Evolutionary conservation across 2,113 vertebrate species (phyloP), one percentile per base, ranked within the genome.

Genomic region (Rhizomys pruinosus): DNA sequence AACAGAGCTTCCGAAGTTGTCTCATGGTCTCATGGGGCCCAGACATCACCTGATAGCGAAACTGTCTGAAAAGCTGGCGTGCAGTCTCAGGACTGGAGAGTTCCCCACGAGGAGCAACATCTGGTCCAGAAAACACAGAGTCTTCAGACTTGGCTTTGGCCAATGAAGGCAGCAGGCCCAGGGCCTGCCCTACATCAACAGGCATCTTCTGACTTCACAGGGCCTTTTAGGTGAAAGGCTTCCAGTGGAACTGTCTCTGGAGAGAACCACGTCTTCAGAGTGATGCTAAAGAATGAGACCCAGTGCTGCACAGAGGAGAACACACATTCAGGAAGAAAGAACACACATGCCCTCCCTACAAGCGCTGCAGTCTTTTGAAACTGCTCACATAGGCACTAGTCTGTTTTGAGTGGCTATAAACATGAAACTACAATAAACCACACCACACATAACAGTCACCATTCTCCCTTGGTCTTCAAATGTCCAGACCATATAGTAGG

Each of bases 1-100:
- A 92, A 74, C 97, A 98, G 32, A 98, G 97, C 71, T 97, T 96
- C 27, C 97, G 95, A 20, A 97, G 95, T 2, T 96, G 88, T 47
- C 73, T 23, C 47, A 90, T 90, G 27, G 63, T 92, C 57, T 93
- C 96, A 0, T 94, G 95, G 44, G 94, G 96, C 16, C 85, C 69
- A 32, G 57, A 96, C 55, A 55, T 64, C 71, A 96, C 78, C 32
- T 93, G 97, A 89, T 98, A 98, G 27, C 84, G 96, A 64, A 97
- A 97, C 5, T 97, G 66, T 81, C 97, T 86, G 71, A 98, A 97
- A 12, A 42, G 8, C 69, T 93, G 97, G 23, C 23, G 29, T 4
- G 96, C 92, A 0, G 94, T 91, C 91, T 96, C 96, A 0, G 94
- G 5, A 13, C 79, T 96, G 42, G 89, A 52, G 17, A 64, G 81